Evolutionary conservation across 1,140 invertebrate genomes (phyloP).

Genomic region (Bombus pascuorum): DNA sequence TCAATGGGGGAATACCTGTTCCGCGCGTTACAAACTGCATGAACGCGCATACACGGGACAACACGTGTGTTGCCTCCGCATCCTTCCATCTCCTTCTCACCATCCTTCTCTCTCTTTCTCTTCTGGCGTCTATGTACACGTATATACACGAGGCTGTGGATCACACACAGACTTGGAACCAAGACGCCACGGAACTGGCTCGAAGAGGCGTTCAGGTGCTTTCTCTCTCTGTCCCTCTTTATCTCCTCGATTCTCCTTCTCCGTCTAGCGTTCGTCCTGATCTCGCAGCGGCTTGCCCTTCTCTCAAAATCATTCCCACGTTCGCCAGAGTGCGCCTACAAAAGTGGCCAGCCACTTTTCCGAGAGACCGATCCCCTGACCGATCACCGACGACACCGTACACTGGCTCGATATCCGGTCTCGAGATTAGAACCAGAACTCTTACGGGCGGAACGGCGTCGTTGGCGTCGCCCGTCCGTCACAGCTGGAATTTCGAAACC

Average conservation of each 20-base stretch:
- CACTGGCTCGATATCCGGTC: slow-evolving; percentile 65
- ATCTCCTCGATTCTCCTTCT: slow-evolving; percentile 25
- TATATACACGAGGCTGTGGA: background rate
- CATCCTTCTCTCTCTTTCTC: background rate
- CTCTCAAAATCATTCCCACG: slow-evolving; percentile 77
- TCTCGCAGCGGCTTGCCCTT: slow-evolving; percentile 28
- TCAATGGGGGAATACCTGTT: slow-evolving; percentile 80
- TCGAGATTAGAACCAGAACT: slow-evolving; percentile 62
- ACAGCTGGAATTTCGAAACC: slow-evolving; percentile 65
- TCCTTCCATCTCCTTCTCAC: background rate
- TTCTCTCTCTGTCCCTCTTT: slow-evolving; percentile 35
- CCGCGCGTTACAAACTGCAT: slow-evolving; percentile 70
- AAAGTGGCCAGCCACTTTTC: slow-evolving; percentile 68
- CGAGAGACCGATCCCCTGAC: slow-evolving; percentile 66
- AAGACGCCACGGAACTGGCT: slow-evolving; percentile 55
- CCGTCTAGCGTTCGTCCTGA: background rate
- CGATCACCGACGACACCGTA: slow-evolving; percentile 67
- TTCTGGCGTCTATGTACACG: background rate
- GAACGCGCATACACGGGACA: slow-evolving; percentile 63
- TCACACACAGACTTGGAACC: slow-evolving; percentile 29
- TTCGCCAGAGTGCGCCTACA: slow-evolving; percentile 64
- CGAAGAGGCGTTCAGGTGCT: slow-evolving; percentile 58
- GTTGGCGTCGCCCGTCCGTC: slow-evolving; percentile 60
- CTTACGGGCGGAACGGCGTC: slow-evolving; percentile 56
- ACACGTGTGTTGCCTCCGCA: slow-evolving; percentile 61